These are phyloP conservation scores for Choristoneura rosaceana DNA, from an alignment of 2,888 invertebrate genomes.

Conservation along the genomic window DNA sequence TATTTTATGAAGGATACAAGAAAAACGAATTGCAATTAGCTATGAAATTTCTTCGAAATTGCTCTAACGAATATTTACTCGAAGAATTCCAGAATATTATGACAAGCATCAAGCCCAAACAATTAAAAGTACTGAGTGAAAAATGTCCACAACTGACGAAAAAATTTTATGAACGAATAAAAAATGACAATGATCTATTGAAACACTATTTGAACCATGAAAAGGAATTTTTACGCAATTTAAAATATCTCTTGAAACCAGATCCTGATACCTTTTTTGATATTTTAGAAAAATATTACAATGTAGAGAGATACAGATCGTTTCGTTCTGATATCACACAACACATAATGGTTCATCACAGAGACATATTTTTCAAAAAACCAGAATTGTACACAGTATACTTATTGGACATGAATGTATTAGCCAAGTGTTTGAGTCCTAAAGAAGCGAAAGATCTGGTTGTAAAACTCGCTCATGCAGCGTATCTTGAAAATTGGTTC, in stretches of 20 bases:
- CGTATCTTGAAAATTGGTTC: constrained; percentile 24
- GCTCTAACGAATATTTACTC: constrained; percentile 31
- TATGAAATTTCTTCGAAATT: constrained; percentile 34
- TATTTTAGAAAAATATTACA: constrained; percentile 23
- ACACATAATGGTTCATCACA: constrained; percentile 20
- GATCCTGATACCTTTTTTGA: constrained; percentile 23
- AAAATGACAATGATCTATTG: constrained; percentile 2
- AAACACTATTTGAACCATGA: constrained; percentile 18
- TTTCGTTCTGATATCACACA: constrained; percentile 23
- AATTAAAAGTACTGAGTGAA: constrained; percentile 31
- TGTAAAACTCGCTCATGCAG: constrained; percentile 31
- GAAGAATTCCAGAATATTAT: constrained; percentile 20
- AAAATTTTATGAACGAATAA: constrained; percentile 14
- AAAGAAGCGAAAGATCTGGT: constrained; percentile 24
- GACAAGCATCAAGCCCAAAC: constrained; percentile 12
- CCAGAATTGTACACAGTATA: constrained; percentile 30
- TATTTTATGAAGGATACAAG: constrained; percentile 40
- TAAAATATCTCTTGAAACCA: constrained; percentile 24
- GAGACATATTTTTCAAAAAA: constrained; percentile 15
- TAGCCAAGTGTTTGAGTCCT: constrained; percentile 16
- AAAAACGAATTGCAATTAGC: constrained; percentile 26
- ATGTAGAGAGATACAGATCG: not conserved
- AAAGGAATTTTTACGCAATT: not conserved
- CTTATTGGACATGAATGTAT: constrained; percentile 17
- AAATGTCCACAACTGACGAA: constrained; percentile 18